Percentiles rank a stretch among this genome's conserved stretches.
Conservation (phyloP, 2,888 invertebrate genomes). For the Tiphia femorata region DNA sequence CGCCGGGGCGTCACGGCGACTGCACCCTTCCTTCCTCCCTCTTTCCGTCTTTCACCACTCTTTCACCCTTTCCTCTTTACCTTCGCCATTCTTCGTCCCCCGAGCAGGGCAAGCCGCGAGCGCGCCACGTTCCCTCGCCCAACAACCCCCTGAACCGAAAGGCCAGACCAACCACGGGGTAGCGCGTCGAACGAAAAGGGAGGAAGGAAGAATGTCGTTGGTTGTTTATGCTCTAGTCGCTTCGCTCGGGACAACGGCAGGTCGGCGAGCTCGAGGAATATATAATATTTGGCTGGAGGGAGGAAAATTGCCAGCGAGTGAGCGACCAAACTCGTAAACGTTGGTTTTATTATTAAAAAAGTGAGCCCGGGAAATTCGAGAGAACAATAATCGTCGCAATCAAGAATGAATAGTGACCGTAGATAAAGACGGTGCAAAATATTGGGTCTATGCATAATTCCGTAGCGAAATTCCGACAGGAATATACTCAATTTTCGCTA, state of each 20-base stretch:
- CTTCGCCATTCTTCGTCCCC: conserved; percentile 16
- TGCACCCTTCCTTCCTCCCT: conserved; percentile 33
- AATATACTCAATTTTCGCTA: too few species aligned
- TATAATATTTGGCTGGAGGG: too few species aligned
- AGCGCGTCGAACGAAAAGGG: not conserved
- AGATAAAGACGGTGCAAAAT: too few species aligned
- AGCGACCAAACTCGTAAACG: too few species aligned
- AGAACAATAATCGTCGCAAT: too few species aligned
- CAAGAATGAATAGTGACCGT: too few species aligned
- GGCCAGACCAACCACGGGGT: not conserved
- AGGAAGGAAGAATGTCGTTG: not conserved
- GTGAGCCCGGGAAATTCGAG: too few species aligned
- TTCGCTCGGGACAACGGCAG: not conserved
- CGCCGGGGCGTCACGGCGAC: conserved; percentile 60
- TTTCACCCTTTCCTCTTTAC: conserved; percentile 7
- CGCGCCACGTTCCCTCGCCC: conserved; percentile 43
- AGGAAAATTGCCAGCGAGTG: too few species aligned
- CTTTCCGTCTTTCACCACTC: conserved; percentile 22
- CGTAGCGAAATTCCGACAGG: too few species aligned
- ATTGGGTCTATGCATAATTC: too few species aligned
- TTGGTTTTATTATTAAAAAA: too few species aligned
- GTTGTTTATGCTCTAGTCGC: not conserved
- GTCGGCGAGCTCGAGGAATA: too few species aligned
- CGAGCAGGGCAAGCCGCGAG: conserved; percentile 31
- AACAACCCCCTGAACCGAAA: conserved; percentile 48